phyloP scores from a whole-genome alignment of 2,888 invertebrate species.

The Xestia ashworthii region DNA sequence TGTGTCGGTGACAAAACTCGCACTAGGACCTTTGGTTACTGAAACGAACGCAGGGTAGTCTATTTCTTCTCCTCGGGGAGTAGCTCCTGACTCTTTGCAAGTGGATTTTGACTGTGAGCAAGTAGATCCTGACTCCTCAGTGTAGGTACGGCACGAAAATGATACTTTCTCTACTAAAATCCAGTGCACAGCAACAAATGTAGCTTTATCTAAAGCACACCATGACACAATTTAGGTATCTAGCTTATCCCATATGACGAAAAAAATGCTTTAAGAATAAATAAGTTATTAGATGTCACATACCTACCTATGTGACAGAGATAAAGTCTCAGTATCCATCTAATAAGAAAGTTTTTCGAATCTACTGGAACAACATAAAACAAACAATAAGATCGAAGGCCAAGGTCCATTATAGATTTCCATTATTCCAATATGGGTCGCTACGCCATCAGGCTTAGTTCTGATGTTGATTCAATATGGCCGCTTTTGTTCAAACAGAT shows the following conservation, averaged over 20 bases:
- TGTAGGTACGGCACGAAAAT: too few relatives aligned
- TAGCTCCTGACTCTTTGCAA: background rate
- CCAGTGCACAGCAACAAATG: background rate
- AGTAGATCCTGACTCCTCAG: too few relatives aligned
- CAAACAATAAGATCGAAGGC: constrained; percentile 32
- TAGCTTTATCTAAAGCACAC: background rate
- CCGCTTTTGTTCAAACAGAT: constrained; percentile 20
- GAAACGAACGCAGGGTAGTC: background rate
- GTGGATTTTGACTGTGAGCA: background rate
- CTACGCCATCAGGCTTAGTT: constrained; percentile 32
- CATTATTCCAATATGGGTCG: constrained; percentile 35
- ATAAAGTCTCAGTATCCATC: background rate
- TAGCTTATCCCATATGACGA: too few relatives aligned
- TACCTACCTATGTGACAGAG: too few relatives aligned
- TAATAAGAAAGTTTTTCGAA: background rate
- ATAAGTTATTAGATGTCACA: too few relatives aligned
- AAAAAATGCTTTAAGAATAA: too few relatives aligned
- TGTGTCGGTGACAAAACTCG: background rate
- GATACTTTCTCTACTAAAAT: background rate
- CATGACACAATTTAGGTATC: background rate
- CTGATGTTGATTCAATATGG: constrained; percentile 46
- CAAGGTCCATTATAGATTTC: constrained; percentile 38
- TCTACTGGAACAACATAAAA: constrained; percentile 11
- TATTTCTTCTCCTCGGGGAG: background rate
- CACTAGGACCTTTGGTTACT: background rate